Percentiles rank a stretch among this genome's conserved stretches.
Evolutionary conservation across 2,888 invertebrate genomes (phyloP).

Genomic region (Eubasilissa splendida): DNA sequence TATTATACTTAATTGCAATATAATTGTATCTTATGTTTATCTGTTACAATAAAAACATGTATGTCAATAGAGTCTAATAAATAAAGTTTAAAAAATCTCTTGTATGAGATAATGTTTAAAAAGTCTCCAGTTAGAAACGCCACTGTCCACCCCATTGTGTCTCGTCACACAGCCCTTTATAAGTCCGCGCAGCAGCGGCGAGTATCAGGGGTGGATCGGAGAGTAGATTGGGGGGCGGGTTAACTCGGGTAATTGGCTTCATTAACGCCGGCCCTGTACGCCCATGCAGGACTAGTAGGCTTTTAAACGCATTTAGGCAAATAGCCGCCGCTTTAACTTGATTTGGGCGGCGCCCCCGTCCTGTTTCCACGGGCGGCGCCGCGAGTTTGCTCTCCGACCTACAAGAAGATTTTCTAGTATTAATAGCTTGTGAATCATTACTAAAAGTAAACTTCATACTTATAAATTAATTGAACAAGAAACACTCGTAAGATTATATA

Average conservation of each 20-base stretch:
- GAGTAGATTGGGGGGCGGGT: constrained; percentile 44
- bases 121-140: neutral
- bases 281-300: constrained; percentile 45
- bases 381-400: neutral
- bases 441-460: too few species aligned
- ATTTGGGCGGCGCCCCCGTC: constrained; percentile 39
- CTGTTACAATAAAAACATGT: too few species aligned
- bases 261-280: constrained; percentile 53
- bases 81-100: too few species aligned
- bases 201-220: constrained; percentile 6
- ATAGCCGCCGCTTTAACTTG: constrained; percentile 53
- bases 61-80: too few species aligned
- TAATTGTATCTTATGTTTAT: too few species aligned
- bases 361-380: too few species aligned
- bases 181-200: constrained; percentile 24
- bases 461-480: too few species aligned
- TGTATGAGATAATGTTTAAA: too few species aligned
- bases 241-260: constrained; percentile 57
- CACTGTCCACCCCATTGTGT: neutral
- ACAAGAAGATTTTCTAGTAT: neutral
- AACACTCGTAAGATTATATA: too few species aligned
- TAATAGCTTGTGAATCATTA: neutral
- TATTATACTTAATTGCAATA: too few species aligned
- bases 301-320: constrained; percentile 57
- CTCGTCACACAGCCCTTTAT: constrained; percentile 4